Percentiles rank a stretch among this genome's conserved stretches.
These are phyloP conservation scores for Otolemur garnettii DNA, from an alignment of 2,113 vertebrate genomes.

Conservation along the genomic window DNA sequence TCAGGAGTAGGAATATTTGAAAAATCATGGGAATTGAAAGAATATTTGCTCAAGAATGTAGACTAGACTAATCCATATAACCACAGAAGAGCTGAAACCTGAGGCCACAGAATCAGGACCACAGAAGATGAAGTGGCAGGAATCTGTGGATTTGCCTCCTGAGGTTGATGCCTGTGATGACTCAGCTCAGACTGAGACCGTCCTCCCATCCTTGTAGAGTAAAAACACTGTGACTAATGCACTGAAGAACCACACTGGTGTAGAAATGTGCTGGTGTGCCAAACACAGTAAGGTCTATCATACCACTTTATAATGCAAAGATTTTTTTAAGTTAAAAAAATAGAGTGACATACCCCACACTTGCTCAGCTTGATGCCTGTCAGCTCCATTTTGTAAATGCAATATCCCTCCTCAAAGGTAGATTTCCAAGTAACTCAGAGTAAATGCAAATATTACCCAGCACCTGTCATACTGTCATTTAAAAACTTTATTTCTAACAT, in stretches of 20 bases:
- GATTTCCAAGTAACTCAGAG: not conserved
- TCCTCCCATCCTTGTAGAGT: not conserved
- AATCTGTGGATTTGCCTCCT: not conserved
- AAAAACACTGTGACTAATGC: not conserved
- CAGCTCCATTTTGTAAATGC: not conserved
- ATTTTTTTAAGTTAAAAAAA: not conserved
- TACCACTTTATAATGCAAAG: not conserved
- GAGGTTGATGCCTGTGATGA: not conserved
- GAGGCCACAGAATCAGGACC: not conserved
- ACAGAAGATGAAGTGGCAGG: not conserved
- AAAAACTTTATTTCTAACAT: not conserved
- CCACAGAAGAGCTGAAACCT: not conserved
- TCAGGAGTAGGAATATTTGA: not conserved
- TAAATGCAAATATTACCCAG: not conserved
- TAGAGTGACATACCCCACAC: not conserved
- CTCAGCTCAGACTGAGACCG: not conserved
- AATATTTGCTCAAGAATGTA: not conserved
- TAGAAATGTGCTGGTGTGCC: not conserved
- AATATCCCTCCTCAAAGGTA: not conserved
- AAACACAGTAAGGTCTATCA: not conserved
- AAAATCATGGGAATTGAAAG: not conserved
- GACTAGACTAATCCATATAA: not conserved
- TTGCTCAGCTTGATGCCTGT: not conserved
- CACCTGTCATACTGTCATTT: not conserved
- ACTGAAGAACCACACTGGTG: not conserved